phyloP scores from a whole-genome alignment of 2,797 vertebrate genomes.

The Philypnodon macrostomus region DNA sequence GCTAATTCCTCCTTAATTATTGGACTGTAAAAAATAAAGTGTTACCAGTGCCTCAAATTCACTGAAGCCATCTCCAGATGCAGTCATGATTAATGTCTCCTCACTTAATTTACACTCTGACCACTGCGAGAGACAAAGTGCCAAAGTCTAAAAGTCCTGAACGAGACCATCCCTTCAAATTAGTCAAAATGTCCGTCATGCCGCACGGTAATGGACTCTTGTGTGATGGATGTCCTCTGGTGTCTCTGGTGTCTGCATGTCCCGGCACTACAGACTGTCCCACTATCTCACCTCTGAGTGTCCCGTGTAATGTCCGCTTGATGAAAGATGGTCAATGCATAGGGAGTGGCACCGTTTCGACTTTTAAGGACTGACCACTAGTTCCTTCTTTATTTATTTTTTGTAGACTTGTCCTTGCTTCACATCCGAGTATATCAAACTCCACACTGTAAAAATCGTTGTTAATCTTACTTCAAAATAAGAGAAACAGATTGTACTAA shows the following conservation, averaged over 20 bases:
- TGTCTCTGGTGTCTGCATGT: too few relatives aligned
- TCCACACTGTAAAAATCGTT: too few relatives aligned
- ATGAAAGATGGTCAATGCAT: constrained; percentile 50
- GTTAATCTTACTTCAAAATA: too few relatives aligned
- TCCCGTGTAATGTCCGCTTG: constrained; percentile 40
- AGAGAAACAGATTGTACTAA: too few relatives aligned
- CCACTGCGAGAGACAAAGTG: not conserved
- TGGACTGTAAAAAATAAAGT: too few relatives aligned
- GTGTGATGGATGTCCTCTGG: constrained; percentile 34
- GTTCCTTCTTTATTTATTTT: constrained; percentile 45
- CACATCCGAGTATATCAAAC: too few relatives aligned
- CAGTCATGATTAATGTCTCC: not conserved
- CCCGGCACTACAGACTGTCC: constrained; percentile 29
- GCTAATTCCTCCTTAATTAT: too few relatives aligned
- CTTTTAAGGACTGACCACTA: constrained; percentile 26
- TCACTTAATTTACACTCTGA: not conserved
- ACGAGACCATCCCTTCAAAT: constrained; percentile 35
- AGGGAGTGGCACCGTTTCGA: constrained; percentile 39
- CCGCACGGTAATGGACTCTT: constrained; percentile 43
- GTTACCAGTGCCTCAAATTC: too few relatives aligned
- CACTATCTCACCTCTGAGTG: constrained; percentile 43
- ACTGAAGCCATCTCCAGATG: not conserved
- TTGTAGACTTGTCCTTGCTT: constrained; percentile 48
- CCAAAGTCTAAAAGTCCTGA: constrained; percentile 21
- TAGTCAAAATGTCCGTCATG: constrained; percentile 39